These are phyloP conservation scores for Anthopleura sola DNA, from an alignment of 64 coral and sea anemone genomes.

Conservation along the genomic window DNA sequence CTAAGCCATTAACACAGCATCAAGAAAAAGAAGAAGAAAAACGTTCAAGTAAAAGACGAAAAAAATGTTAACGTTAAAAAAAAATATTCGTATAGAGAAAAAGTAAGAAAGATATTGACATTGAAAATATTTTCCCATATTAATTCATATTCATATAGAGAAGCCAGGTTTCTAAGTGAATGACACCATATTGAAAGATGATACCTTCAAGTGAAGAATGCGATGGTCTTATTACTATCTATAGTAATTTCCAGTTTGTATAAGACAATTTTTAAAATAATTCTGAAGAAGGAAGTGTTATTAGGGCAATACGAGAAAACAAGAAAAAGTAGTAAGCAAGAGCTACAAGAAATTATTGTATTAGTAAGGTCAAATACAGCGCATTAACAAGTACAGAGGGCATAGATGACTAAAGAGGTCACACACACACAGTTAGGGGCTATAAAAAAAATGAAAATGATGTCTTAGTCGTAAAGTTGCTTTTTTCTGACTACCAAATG, in stretches of 20 bases:
- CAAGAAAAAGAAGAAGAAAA: neutral
- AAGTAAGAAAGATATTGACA: neutral
- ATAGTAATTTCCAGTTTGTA: too few species aligned
- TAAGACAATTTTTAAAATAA: too few species aligned
- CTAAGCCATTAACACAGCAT: too few species aligned
- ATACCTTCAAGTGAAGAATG: neutral
- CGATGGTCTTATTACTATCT: too few species aligned
- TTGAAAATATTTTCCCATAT: too few species aligned
- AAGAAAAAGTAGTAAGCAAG: too few species aligned
- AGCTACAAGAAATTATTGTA: too few species aligned
- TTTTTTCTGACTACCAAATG: neutral
- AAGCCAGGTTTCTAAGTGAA: neutral
- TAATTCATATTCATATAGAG: neutral
- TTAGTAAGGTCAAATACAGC: neutral
- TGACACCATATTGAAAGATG: neutral
- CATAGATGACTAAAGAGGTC: slow-evolving; percentile 3
- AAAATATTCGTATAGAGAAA: too few species aligned
- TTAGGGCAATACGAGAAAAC: too few species aligned
- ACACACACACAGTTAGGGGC: neutral
- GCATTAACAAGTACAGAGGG: neutral
- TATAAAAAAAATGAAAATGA: neutral
- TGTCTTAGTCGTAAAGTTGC: neutral
- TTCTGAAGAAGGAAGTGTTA: too few species aligned
- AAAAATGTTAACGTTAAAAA: neutral
- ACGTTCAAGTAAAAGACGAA: neutral